Evolutionary conservation across 2,797 vertebrate species (phyloP).

Genomic region (Zalophus californianus): DNA sequence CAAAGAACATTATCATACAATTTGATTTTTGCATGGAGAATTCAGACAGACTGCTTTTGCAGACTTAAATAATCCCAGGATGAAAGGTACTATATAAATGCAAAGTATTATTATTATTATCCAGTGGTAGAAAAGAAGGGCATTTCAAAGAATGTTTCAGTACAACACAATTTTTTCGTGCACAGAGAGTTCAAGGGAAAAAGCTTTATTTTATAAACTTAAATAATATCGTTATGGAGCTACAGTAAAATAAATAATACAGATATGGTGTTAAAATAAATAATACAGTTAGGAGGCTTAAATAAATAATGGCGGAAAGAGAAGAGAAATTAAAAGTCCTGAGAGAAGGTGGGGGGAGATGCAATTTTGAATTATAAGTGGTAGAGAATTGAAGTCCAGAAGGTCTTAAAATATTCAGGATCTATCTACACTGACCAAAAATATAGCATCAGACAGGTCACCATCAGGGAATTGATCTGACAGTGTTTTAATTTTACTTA

Average conservation of each 20-base stretch:
- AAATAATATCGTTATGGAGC: conserved; percentile 85
- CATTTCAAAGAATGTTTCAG: conserved; percentile 85
- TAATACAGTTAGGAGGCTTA: conserved; percentile 85
- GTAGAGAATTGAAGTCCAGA: conserved; percentile 67
- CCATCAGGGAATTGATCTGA: conserved; percentile 18
- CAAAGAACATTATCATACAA: conserved; percentile 80
- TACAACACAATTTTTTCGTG: conserved; percentile 83
- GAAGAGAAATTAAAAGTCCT: conserved; percentile 84
- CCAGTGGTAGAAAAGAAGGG: conserved; percentile 82
- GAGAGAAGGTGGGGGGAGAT: conserved; percentile 71
- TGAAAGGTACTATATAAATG: conserved; percentile 84
- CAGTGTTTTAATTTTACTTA: conserved; percentile 13
- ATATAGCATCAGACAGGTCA: not conserved
- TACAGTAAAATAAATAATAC: conserved; percentile 86
- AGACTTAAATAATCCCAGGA: conserved; percentile 85
- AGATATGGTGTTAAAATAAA: conserved; percentile 85
- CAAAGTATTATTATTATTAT: conserved; percentile 85
- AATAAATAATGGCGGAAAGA: conserved; percentile 84
- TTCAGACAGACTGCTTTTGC: conserved; percentile 80
- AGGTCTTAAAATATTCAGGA: conserved; percentile 75
- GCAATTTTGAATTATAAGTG: conserved; percentile 82
- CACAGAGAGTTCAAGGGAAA: conserved; percentile 83
- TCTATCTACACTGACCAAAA: conserved; percentile 49
- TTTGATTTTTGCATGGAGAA: conserved; percentile 82
- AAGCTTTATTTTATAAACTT: conserved; percentile 85